Evolutionary conservation across 2,113 vertebrate genomes (phyloP).

Genomic region (Pseudorasbora parva): DNA sequence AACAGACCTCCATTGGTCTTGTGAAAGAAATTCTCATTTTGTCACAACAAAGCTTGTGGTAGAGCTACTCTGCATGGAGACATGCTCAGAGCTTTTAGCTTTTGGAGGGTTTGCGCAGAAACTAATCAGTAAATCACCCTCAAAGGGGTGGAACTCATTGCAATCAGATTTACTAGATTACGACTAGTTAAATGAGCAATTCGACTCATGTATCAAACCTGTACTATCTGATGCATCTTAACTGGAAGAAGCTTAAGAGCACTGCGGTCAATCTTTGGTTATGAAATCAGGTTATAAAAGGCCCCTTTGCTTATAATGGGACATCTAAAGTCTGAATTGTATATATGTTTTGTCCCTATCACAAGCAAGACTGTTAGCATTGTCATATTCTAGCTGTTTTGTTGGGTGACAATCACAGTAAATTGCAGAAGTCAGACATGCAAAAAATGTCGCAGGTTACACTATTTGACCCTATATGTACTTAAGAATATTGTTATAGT

Average conservation of each 20-base stretch:
- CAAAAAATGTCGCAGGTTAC: neutral
- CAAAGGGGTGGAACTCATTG: neutral
- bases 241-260: neutral
- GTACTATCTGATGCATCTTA: neutral
- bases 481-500: neutral
- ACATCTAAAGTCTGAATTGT: neutral
- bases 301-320: neutral
- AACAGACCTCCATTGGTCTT: conserved; percentile 22
- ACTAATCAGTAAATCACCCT: conserved; percentile 7
- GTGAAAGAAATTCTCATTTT: conserved; percentile 18
- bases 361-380: neutral
- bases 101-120: conserved; percentile 4
- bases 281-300: conserved; percentile 10
- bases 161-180: conserved; percentile 16
- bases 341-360: neutral
- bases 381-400: neutral
- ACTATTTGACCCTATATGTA: neutral
- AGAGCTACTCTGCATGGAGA: neutral
- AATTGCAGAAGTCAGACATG: neutral
- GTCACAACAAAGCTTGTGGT: conserved; percentile 16
- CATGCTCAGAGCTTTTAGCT: neutral
- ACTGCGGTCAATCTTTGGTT: neutral
- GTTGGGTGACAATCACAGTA: neutral
- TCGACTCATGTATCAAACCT: neutral
- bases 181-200: neutral